These are phyloP conservation scores for Trinorchestia longiramus DNA, from an alignment of 1,140 invertebrate species.

Conservation along the genomic window DNA sequence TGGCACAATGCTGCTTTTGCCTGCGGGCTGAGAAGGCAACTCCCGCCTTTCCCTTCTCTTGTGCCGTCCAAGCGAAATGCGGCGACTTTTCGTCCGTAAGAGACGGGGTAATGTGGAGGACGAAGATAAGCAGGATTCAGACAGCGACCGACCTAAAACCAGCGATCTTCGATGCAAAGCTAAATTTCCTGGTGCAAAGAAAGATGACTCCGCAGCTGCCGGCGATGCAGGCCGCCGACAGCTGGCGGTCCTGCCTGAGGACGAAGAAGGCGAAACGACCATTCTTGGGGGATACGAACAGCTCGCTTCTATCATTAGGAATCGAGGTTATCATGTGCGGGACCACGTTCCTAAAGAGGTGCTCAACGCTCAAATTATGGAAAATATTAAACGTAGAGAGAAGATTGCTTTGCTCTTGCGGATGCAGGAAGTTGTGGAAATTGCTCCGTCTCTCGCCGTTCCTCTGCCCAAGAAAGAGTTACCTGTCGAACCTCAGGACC, in stretches of 20 bases:
- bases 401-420: conserved; percentile 62
- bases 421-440: conserved; percentile 52
- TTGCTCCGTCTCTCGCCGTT: background rate
- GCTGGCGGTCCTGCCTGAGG: conserved; percentile 17
- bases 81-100: conserved; percentile 60
- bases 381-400: conserved; percentile 63
- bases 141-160: conserved; percentile 34
- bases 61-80: conserved; percentile 55
- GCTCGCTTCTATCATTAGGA: conserved; percentile 60
- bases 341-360: conserved; percentile 63
- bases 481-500: conserved; percentile 1
- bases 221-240: conserved; percentile 8
- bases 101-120: conserved; percentile 59
- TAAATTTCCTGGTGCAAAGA: conserved; percentile 16
- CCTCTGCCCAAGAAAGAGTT: background rate
- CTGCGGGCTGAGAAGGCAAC: conserved; percentile 57
- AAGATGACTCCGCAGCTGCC: conserved; percentile 46
- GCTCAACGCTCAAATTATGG: conserved; percentile 63
- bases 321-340: conserved; percentile 62
- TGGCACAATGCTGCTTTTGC: conserved; percentile 53
- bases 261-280: conserved; percentile 29
- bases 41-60: background rate
- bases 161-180: background rate
- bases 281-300: conserved; percentile 59
- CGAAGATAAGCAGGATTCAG: conserved; percentile 56